phyloP scores from a whole-genome alignment of 2,113 vertebrate species.

The Eidolon helvum region DNA sequence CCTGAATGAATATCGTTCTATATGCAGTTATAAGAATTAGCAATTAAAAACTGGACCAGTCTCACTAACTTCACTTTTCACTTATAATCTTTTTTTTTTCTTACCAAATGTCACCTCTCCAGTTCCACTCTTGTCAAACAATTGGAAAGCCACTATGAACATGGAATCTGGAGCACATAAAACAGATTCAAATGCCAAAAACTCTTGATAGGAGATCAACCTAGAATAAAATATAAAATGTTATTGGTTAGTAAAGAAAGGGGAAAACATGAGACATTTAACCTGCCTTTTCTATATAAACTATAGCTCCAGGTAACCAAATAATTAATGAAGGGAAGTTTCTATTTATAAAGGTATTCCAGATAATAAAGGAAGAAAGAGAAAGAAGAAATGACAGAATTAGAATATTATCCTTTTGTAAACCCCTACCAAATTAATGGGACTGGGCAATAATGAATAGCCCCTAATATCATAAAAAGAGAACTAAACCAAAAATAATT shows the following conservation, averaged over 20 bases:
- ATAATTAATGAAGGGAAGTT: neutral
- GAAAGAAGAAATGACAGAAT: constrained; percentile 16
- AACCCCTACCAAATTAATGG: neutral
- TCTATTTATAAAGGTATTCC: neutral
- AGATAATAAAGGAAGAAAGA: neutral
- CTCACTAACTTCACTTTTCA: constrained; percentile 44
- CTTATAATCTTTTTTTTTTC: constrained; percentile 79
- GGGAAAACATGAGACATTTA: neutral
- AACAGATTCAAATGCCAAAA: constrained; percentile 97
- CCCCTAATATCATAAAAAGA: neutral
- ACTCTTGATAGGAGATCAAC: constrained; percentile 98
- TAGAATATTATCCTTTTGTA: neutral
- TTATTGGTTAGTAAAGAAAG: constrained; percentile 18
- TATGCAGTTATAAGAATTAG: constrained; percentile 41
- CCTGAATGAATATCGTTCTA: constrained; percentile 32
- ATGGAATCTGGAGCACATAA: constrained; percentile 96
- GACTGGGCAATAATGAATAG: constrained; percentile 3
- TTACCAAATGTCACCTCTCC: constrained; percentile 97
- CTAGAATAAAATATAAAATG: constrained; percentile 83
- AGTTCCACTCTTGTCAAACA: constrained; percentile 96
- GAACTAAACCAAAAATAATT: neutral
- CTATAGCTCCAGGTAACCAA: neutral
- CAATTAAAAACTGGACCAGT: constrained; percentile 25
- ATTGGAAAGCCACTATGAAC: constrained; percentile 97
- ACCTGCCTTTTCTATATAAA: neutral